A percentile compares a stretch with the other conserved stretches of the same genome.
These are phyloP conservation scores for Cynopterus sphinx DNA, from an alignment of 2,797 vertebrate species.

Conservation along the genomic window DNA sequence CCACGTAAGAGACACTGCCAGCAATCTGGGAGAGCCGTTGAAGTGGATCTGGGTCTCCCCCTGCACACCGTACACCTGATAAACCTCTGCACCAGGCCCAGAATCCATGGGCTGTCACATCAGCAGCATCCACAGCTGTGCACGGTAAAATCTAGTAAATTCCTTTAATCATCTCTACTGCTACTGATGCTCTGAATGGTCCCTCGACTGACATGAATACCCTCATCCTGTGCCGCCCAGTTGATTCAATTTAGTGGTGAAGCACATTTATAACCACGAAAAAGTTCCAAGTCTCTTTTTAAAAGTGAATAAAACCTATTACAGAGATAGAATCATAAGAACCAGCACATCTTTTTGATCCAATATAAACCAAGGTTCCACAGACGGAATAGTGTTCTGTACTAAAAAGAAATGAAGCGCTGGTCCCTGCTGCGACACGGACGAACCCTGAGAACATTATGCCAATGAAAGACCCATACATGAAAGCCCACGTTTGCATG, in stretches of 20 bases:
- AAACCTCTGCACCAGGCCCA: not conserved
- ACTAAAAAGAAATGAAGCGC: not conserved
- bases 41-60: too few relatives aligned
- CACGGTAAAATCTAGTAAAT: not conserved
- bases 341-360: not conserved
- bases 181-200: not conserved
- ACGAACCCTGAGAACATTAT: not conserved
- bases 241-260: not conserved
- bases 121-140: not conserved
- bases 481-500: too few relatives aligned
- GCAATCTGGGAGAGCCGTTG: fast-evolving
- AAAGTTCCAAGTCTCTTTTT: not conserved
- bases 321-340: not conserved
- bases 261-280: not conserved
- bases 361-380: not conserved
- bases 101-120: too few relatives aligned
- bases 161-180: not conserved
- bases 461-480: not conserved
- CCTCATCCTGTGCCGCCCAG: not conserved
- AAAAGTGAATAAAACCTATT: not conserved
- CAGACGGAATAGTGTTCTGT: not conserved
- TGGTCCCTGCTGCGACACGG: too few relatives aligned
- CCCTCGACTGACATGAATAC: not conserved
- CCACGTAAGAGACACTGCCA: not conserved
- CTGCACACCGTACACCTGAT: fast-evolving